Base-by-base conservation (phyloP, 53 echinoderm and acorn worm species). In the Zoroaster sp. region DNA sequence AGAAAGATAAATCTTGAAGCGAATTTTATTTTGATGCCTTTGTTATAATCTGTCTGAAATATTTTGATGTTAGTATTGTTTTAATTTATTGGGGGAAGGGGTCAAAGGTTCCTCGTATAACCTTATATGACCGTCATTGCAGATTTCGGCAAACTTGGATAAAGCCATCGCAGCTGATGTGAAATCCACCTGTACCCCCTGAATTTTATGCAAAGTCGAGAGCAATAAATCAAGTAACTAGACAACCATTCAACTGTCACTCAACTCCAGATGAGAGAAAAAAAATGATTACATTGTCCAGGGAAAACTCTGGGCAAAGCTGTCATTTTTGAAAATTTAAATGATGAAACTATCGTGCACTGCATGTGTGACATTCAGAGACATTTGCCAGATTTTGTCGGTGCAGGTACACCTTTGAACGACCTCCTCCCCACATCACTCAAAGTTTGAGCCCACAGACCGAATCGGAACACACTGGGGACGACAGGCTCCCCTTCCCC, bases 401-500 rank as follows among this genome's bases (percentile, higher is more conserved):
- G 28, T 59, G 9, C 28, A 4, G 11, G 63, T 8, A 25, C 63
- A 59, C 63, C 63, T 0, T 25, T 5, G 63, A 59, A 28, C 25
- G 21, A 25, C 9, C 7, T 20, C 63, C 28, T 4, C 55, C 11
- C 28, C 63, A 10, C 65, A 81, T 40, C 46, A 47, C 78, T 78
- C 81, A 81, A 67, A 40, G 35, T 18, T 66, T 65, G 42, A 66
- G 66, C 40, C 81, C 67, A 65, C 66, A 81, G 28, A 67, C 66
- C 66, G 63, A 41, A 66, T 81, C 66, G 40, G 66, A 80, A 35
- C 31, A 20, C 66, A 43, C 67, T 40, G 14, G 81, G 81, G 41
- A 67, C 25, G 65, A 65, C 66, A 66, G 21, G 39, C 66, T 59
- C 63, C 63, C 63, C 28, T 10, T 11, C 63, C 23, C 7, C 7